Evolutionary conservation across 2,888 invertebrate genomes (phyloP).

Genomic region (Trissolcus brochymenae): DNA sequence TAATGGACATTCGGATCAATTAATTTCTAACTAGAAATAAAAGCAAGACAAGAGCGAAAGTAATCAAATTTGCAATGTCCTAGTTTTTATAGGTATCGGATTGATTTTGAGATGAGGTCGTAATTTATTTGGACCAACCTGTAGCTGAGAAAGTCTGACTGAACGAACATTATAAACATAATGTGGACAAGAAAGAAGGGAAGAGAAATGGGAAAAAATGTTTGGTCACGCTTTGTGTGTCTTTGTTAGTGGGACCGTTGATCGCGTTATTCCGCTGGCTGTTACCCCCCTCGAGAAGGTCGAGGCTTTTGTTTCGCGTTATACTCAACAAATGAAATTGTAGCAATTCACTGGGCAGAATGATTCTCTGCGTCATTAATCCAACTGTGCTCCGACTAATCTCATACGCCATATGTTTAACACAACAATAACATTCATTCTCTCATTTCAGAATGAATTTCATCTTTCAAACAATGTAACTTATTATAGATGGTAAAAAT

Average conservation of each 20-base stretch:
- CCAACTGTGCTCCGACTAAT: slow-evolving; percentile 40
- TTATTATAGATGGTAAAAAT: too few species aligned
- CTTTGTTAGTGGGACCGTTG: slow-evolving; percentile 26
- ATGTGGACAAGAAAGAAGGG: not conserved
- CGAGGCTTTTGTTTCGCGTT: slow-evolving; percentile 45
- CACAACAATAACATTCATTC: not conserved
- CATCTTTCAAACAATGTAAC: not conserved
- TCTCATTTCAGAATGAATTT: not conserved
- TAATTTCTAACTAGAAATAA: too few species aligned
- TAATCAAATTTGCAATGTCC: too few species aligned
- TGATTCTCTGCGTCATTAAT: slow-evolving; percentile 52
- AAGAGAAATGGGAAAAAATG: slow-evolving; percentile 13
- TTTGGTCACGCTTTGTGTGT: slow-evolving; percentile 13
- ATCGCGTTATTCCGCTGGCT: slow-evolving; percentile 26
- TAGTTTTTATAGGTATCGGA: too few species aligned
- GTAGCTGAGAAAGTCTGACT: slow-evolving; percentile 26
- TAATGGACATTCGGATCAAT: too few species aligned
- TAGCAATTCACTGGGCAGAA: slow-evolving; percentile 50
- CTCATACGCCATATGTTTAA: slow-evolving; percentile 50
- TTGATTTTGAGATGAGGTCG: slow-evolving; percentile 21
- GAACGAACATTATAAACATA: not conserved
- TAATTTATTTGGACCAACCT: slow-evolving; percentile 41
- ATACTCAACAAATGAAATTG: slow-evolving; percentile 47
- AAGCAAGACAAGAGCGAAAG: too few species aligned
- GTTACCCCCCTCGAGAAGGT: slow-evolving; percentile 26